Evolutionary conservation across 2,888 invertebrate genomes (phyloP), one percentile per base, ranked within the genome.

Genomic region (Chironomus riparius): DNA sequence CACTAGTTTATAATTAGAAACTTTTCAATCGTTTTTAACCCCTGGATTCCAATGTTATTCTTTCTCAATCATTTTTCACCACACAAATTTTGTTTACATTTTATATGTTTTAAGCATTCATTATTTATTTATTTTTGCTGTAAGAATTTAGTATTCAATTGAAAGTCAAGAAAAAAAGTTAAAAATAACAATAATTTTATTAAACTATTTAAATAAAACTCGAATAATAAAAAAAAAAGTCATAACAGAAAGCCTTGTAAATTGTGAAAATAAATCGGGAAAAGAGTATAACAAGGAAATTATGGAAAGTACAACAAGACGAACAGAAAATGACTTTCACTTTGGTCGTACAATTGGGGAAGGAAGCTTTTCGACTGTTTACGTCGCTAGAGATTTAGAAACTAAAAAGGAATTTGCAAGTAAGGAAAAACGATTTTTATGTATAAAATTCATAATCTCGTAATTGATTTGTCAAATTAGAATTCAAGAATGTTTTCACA

Each of bases 301-400:
- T 21, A 72, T 74, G 74, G 74, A 74, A 15, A 18, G 4, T 18
- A 5, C 70, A n/a, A 22, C 12, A 87, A 69, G 85, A 82, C 87
- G 91, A 80, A 89, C 90, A 21, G 90, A 95, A 76, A 90, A 91
- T 82, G 97, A 98, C 85, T 98, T 93, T 83, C 92, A 94, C 81
- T 99, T 99, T 86, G 95, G 96, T 77, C 95, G 94, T 86, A 89
- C 93, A 78, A 92, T 99, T 80, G 98, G 98, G 78, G 98, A 98
- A 85, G 98, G 98, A 78, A 97, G 97, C 83, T 99, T 94, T 84
- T 97, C 97, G 80, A 94, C 93, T 77, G 98, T 98, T 74, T 97
- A 94, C 84, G 87, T 96, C 79, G 96, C 95, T 73, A 94, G 93
- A 84, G 97, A 98, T 84, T 91, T 95, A 78, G 92, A 93, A 82